phyloP scores from a whole-genome alignment of 1,140 invertebrate species.

The Heterodera carotae region DNA sequence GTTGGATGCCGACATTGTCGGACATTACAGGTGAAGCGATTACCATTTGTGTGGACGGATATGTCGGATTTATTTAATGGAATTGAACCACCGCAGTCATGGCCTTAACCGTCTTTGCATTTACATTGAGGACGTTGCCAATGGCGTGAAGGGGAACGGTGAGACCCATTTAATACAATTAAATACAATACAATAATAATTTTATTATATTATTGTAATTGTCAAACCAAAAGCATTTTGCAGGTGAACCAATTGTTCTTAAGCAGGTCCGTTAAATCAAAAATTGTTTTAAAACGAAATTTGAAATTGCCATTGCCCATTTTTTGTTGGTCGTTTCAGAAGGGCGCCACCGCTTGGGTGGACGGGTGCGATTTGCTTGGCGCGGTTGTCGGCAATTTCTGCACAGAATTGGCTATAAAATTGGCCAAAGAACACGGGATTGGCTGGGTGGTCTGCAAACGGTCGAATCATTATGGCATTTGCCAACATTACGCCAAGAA shows the following conservation, averaged over 20 bases:
- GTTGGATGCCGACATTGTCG: slow-evolving; percentile 44
- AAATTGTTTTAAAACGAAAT: slow-evolving; percentile 11
- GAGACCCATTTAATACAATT: too few species aligned
- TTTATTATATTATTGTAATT: too few species aligned
- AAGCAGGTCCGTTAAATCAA: slow-evolving; percentile 21
- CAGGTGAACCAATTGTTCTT: slow-evolving; percentile 44
- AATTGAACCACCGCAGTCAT: slow-evolving; percentile 31
- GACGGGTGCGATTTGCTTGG: slow-evolving; percentile 67
- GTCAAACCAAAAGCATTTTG: slow-evolving; percentile 19
- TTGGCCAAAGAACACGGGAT: slow-evolving; percentile 73
- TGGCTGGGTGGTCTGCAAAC: slow-evolving; percentile 81
- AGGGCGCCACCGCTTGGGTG: slow-evolving; percentile 64
- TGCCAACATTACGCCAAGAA: slow-evolving; percentile 75
- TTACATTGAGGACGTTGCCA: slow-evolving; percentile 51
- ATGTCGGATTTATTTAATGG: neutral
- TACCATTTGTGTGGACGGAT: too few species aligned
- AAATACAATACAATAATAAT: too few species aligned
- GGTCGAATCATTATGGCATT: slow-evolving; percentile 89
- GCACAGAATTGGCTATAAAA: slow-evolving; percentile 83
- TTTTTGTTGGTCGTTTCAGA: too few species aligned
- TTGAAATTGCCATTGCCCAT: too few species aligned
- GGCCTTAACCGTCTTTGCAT: slow-evolving; percentile 54
- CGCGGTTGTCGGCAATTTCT: slow-evolving; percentile 83
- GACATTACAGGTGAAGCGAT: slow-evolving; percentile 33
- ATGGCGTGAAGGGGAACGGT: slow-evolving; percentile 43